Conservation (phyloP, 2,797 vertebrate species). For the Catostomus latipinnis region DNA sequence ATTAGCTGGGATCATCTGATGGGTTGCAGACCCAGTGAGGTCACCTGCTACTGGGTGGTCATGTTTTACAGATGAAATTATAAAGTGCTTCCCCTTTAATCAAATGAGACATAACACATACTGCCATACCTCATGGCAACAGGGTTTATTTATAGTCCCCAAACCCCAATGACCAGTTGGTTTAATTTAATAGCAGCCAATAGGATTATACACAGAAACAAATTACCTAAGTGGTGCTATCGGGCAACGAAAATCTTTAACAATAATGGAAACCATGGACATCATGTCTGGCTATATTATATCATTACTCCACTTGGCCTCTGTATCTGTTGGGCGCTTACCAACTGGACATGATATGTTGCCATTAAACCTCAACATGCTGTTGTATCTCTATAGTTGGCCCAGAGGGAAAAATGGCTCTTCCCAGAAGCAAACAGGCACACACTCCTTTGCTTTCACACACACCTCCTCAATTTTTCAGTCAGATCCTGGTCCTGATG, state of each 20-base stretch:
- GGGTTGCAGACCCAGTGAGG: slow-evolving; percentile 70
- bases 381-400: slow-evolving; percentile 67
- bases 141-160: slow-evolving; percentile 81
- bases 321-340: slow-evolving; percentile 77
- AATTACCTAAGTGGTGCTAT: slow-evolving; percentile 86
- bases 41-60: slow-evolving; percentile 79
- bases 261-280: slow-evolving; percentile 84
- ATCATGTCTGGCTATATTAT: slow-evolving; percentile 82
- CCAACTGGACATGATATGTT: slow-evolving; percentile 69
- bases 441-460: background rate
- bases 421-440: slow-evolving; percentile 24
- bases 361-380: slow-evolving; percentile 66
- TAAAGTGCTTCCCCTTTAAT: slow-evolving; percentile 83
- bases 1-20: slow-evolving; percentile 69
- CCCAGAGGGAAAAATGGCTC: slow-evolving; percentile 43
- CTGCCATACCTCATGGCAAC: slow-evolving; percentile 75
- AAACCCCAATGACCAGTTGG: slow-evolving; percentile 84
- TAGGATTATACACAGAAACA: slow-evolving; percentile 84
- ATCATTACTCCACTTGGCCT: slow-evolving; percentile 78
- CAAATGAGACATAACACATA: slow-evolving; percentile 79
- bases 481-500: slow-evolving; percentile 3
- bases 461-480: slow-evolving; percentile 12
- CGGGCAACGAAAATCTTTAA: slow-evolving; percentile 81
- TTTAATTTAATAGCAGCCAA: slow-evolving; percentile 85
- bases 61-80: slow-evolving; percentile 80